Evolutionary conservation across 2,113 vertebrate genomes (phyloP).

Genomic region (Phalacrocorax aristotelis): DNA sequence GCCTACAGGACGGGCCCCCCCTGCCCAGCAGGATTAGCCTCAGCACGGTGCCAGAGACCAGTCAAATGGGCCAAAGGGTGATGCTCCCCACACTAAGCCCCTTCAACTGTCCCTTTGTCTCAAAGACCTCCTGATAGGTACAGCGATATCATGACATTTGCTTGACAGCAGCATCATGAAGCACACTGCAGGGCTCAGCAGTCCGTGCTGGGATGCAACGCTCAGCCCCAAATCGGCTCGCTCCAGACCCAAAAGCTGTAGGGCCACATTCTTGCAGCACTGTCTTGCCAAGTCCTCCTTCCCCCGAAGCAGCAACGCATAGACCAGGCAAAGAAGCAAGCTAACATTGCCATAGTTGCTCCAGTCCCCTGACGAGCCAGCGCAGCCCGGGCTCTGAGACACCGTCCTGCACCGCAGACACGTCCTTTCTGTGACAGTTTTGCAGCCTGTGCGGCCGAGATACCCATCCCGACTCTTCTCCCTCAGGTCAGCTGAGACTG

Average conservation of each 20-base stretch:
- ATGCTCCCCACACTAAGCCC: too few species aligned
- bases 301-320: not conserved
- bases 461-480: fast-evolving
- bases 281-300: not conserved
- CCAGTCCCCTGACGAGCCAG: not conserved
- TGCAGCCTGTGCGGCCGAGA: too few species aligned
- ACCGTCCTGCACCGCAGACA: fast-evolving
- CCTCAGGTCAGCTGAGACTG: fast-evolving
- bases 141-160: not conserved
- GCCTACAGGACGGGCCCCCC: too few species aligned
- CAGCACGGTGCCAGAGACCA: not conserved
- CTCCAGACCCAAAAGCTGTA: not conserved
- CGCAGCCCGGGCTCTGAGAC: not conserved
- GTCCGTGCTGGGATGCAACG: fast-evolving
- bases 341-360: fast-evolving
- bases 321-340: not conserved
- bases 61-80: too few species aligned
- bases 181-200: not conserved
- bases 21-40: not conserved
- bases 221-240: fast-evolving
- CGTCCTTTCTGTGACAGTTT: not conserved
- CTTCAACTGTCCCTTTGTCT: not conserved
- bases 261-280: fast-evolving
- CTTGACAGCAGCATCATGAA: not conserved
- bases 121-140: fast-evolving